Evolutionary conservation across 2,888 invertebrate species (phyloP).

Genomic region (Apotomis capreana): DNA sequence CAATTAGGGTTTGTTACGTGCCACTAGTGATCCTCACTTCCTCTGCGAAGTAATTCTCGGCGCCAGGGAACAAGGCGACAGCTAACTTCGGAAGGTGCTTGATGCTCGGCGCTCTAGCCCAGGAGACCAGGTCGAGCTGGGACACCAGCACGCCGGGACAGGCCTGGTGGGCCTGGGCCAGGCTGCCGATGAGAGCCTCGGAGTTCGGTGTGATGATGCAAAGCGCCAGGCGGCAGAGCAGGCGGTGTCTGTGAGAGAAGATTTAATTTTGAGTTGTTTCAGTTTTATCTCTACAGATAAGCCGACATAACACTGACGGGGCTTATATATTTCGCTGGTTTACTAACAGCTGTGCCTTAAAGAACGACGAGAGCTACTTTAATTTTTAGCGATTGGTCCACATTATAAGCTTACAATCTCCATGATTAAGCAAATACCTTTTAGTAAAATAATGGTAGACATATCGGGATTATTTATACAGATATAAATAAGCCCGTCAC

Average conservation of each 20-base stretch:
- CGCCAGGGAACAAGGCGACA: slow-evolving; percentile 49
- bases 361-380: too few species aligned
- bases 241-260: slow-evolving; percentile 61
- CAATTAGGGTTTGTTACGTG: not conserved
- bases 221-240: slow-evolving; percentile 65
- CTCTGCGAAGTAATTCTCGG: slow-evolving; percentile 22
- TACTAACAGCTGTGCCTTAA: too few species aligned
- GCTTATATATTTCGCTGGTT: too few species aligned
- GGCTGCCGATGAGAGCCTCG: slow-evolving; percentile 36
- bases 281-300: too few species aligned
- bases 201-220: slow-evolving; percentile 55
- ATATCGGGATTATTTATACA: too few species aligned
- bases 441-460: too few species aligned
- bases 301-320: too few species aligned
- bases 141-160: slow-evolving; percentile 52
- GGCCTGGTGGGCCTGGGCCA: slow-evolving; percentile 56
- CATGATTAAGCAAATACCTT: too few species aligned
- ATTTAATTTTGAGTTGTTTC: not conserved
- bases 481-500: too few species aligned
- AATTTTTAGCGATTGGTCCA: too few species aligned
- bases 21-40: slow-evolving; percentile 47
- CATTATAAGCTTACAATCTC: too few species aligned
- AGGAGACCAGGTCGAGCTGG: slow-evolving; percentile 49
- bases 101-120: slow-evolving; percentile 53
- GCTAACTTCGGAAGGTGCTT: slow-evolving; percentile 60